Evolutionary conservation across 1,140 invertebrate species (phyloP).

Genomic region (Drosophila punjabiensis): DNA sequence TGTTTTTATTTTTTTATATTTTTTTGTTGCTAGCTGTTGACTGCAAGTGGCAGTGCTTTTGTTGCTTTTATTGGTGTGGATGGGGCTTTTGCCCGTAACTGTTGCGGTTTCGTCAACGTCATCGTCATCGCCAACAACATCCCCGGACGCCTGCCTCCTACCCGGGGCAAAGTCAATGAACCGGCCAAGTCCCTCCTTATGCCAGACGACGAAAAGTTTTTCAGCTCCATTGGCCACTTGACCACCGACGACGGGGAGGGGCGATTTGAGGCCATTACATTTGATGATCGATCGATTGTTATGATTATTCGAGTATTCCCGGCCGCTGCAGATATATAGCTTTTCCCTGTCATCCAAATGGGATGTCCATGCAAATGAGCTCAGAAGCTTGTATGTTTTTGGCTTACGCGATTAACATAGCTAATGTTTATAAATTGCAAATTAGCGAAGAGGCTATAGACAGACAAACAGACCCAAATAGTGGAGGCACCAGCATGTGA

Average conservation of each 20-base stretch:
- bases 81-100: conserved; percentile 49
- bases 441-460: conserved; percentile 15
- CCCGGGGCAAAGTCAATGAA: conserved; percentile 49
- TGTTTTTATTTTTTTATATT: conserved; percentile 8
- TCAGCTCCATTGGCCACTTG: conserved; percentile 51
- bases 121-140: conserved; percentile 24
- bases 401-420: conserved; percentile 19
- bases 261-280: conserved; percentile 36
- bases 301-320: conserved; percentile 32
- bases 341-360: conserved; percentile 29
- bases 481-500: conserved; percentile 38
- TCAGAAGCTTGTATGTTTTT: conserved; percentile 12
- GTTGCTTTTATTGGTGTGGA: conserved; percentile 38
- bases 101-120: conserved; percentile 62
- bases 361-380: conserved; percentile 33
- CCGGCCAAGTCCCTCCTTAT: conserved; percentile 29
- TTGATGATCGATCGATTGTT: conserved; percentile 47
- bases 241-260: conserved; percentile 11
- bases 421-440: conserved; percentile 50
- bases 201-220: conserved; percentile 17
- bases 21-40: conserved; percentile 30
- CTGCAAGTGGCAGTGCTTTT: conserved; percentile 38
- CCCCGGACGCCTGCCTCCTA: conserved; percentile 6
- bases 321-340: conserved; percentile 1
- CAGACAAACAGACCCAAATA: neutral